Conservation (phyloP, 2,113 vertebrate species). For the Silurus asotus region DNA sequence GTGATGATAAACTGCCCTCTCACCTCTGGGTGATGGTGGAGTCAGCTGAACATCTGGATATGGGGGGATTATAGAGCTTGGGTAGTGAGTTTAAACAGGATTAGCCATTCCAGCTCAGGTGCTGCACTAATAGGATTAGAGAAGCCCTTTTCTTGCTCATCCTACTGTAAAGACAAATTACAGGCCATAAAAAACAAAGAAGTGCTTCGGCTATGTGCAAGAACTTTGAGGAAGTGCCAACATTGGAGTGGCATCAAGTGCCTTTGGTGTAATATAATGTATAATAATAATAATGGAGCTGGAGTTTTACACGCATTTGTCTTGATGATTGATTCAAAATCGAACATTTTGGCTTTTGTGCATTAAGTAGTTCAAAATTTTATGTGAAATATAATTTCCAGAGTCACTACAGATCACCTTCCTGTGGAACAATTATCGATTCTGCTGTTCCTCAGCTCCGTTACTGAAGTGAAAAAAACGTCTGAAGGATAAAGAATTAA, state of each 20-base stretch:
- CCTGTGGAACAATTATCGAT: background rate
- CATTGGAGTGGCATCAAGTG: slow-evolving; percentile 21
- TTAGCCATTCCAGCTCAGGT: slow-evolving; percentile 71
- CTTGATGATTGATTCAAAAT: background rate
- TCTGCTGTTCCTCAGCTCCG: background rate
- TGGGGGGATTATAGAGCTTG: slow-evolving; percentile 61
- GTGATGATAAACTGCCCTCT: slow-evolving; percentile 53
- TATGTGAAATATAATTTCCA: background rate
- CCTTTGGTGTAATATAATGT: background rate
- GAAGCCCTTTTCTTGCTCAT: slow-evolving; percentile 60
- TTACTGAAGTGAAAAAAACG: background rate
- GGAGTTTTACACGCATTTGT: background rate
- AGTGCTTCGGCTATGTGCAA: slow-evolving; percentile 46
- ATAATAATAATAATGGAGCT: background rate
- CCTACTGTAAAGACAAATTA: slow-evolving; percentile 61
- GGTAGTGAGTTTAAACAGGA: slow-evolving; percentile 66
- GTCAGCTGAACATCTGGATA: slow-evolving; percentile 56
- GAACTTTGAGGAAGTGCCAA: slow-evolving; percentile 36
- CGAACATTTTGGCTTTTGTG: background rate
- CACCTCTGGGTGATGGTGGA: slow-evolving; percentile 53
- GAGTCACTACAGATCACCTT: background rate
- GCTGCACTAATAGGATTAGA: slow-evolving; percentile 72
- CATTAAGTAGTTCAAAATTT: too few species aligned
- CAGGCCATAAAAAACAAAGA: slow-evolving; percentile 59
- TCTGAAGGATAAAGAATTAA: background rate